Conservation (phyloP, 2,797 vertebrate genomes). For the Sylvia borin region DNA sequence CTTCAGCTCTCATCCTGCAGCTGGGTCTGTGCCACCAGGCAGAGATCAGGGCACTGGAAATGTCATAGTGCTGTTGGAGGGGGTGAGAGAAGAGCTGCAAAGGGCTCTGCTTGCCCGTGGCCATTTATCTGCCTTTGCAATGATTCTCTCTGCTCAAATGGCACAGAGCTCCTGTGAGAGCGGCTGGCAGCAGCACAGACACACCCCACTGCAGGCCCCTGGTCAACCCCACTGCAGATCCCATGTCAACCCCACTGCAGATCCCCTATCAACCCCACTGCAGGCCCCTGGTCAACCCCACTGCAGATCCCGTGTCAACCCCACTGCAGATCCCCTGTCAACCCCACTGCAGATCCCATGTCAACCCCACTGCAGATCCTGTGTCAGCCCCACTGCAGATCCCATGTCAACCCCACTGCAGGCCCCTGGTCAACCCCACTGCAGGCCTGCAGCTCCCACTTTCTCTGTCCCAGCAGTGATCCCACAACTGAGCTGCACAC, state of each 20-base stretch:
- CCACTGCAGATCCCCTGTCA: too few species aligned
- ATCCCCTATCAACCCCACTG: too few species aligned
- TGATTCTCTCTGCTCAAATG: neutral
- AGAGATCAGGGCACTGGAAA: neutral
- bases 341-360: too few species aligned
- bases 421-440: neutral
- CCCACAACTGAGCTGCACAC: neutral
- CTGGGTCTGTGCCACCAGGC: neutral
- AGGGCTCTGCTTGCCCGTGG: neutral
- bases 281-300: too few species aligned
- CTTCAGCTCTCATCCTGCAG: fast-evolving
- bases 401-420: too few species aligned
- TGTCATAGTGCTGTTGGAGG: neutral
- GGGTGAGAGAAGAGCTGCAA: neutral
- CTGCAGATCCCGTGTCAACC: too few species aligned
- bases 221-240: too few species aligned
- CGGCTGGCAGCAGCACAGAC: neutral
- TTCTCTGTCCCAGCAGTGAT: neutral
- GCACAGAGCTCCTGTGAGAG: neutral
- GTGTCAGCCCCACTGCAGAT: too few species aligned
- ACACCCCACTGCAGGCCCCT: neutral
- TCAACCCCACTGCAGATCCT: too few species aligned
- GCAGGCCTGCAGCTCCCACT: neutral
- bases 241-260: too few species aligned
- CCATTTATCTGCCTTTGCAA: neutral